A percentile compares a stretch with the other conserved stretches of the same genome.
Conservation (phyloP, 2,888 invertebrate genomes). For the Cosmia pyralina region DNA sequence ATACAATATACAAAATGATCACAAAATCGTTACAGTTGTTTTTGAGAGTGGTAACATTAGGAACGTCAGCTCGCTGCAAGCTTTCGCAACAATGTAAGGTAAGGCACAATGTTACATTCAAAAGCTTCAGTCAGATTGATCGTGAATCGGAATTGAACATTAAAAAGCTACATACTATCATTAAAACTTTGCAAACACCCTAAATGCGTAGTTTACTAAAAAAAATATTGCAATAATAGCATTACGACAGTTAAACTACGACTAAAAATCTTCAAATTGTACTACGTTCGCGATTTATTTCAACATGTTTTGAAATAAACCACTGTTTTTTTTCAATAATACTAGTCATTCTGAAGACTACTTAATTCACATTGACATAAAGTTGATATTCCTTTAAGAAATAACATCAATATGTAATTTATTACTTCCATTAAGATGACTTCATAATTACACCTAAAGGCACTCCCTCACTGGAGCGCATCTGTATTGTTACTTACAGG, state of each 20-base stretch:
- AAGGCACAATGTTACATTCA: constrained; percentile 50
- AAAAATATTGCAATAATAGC: too few relatives aligned
- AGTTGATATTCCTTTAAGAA: neutral
- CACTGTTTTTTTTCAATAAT: too few relatives aligned
- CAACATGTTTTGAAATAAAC: too few relatives aligned
- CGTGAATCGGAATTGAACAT: constrained; percentile 10
- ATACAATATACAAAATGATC: constrained; percentile 13
- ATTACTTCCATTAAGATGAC: neutral
- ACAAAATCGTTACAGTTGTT: constrained; percentile 16
- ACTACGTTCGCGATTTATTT: neutral
- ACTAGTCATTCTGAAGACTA: neutral
- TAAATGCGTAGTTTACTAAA: constrained; percentile 21
- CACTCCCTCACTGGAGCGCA: too few relatives aligned
- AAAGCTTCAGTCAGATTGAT: constrained; percentile 42
- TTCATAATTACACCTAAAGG: neutral
- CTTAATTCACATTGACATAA: neutral
- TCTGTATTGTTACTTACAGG: too few relatives aligned
- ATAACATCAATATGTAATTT: neutral
- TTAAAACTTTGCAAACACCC: constrained; percentile 4
- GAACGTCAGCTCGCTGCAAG: constrained; percentile 17
- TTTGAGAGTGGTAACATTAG: constrained; percentile 16
- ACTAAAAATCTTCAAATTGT: neutral
- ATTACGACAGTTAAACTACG: neutral
- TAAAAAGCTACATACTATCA: constrained; percentile 10
- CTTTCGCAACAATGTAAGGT: constrained; percentile 40